Evolutionary conservation across 2,113 vertebrate species (phyloP).

Genomic region (Zootoca vivipara): DNA sequence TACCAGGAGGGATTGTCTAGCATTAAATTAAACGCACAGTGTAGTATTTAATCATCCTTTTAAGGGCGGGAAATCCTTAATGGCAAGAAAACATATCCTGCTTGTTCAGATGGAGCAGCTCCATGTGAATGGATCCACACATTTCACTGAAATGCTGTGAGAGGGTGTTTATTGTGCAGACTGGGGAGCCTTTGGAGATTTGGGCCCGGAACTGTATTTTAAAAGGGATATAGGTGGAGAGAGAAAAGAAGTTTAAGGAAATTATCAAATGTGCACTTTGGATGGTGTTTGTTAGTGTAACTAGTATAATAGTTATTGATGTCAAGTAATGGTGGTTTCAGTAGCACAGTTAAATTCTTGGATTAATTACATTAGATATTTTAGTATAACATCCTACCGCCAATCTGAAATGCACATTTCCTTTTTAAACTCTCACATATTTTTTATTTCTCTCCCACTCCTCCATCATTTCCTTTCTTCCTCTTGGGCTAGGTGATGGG

Average conservation of each 20-base stretch:
- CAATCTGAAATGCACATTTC: background rate
- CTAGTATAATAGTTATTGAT: background rate
- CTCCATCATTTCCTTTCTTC: background rate
- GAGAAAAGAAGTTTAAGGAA: background rate
- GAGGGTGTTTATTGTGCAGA: background rate
- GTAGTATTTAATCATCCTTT: background rate
- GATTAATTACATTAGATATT: background rate
- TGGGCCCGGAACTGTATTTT: background rate
- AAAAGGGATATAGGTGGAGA: background rate
- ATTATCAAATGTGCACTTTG: background rate
- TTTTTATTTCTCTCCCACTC: background rate
- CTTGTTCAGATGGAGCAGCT: background rate
- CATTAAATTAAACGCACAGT: background rate
- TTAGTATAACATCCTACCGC: background rate
- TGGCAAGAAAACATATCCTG: background rate
- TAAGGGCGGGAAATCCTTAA: background rate
- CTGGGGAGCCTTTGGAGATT: background rate
- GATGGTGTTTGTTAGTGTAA: background rate
- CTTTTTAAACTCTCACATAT: constrained; percentile 1
- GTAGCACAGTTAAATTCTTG: background rate
- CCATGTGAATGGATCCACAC: background rate
- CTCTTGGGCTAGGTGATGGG: constrained; percentile 83
- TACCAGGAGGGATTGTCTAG: background rate
- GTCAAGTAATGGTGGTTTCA: background rate
- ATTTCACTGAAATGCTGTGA: background rate